These are phyloP conservation scores for Hoplostethus mediterraneus DNA, from an alignment of 2,797 vertebrate species.

Conservation along the genomic window DNA sequence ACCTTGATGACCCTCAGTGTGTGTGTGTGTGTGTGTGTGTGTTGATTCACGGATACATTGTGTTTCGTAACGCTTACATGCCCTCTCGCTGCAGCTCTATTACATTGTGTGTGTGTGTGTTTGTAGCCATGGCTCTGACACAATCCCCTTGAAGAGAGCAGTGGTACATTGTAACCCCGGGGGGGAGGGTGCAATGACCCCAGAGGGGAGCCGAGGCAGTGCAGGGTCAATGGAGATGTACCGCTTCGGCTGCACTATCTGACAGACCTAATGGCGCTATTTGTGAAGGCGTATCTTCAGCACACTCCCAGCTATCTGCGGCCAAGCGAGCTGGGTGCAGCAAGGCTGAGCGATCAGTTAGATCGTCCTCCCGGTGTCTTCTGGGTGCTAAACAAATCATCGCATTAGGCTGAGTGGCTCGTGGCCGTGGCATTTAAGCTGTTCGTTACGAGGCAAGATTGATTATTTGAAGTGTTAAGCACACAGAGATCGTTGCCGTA, in stretches of 20 bases:
- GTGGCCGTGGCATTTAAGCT: constrained; percentile 29
- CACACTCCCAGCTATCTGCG: constrained; percentile 54
- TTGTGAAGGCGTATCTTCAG: constrained; percentile 65
- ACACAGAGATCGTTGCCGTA: background rate
- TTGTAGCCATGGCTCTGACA: constrained; percentile 12
- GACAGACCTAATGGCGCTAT: constrained; percentile 77
- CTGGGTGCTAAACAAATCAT: constrained; percentile 54
- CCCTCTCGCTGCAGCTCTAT: background rate
- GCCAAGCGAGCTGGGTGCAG: constrained; percentile 43
- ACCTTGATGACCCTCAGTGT: constrained; percentile 16
- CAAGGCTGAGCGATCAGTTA: constrained; percentile 26
- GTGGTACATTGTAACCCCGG: constrained; percentile 53
- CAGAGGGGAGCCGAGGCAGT: constrained; percentile 50
- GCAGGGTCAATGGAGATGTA: constrained; percentile 76
- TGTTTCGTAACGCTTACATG: background rate
- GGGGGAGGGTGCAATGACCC: constrained; percentile 55
- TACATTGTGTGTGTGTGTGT: constrained; percentile 6
- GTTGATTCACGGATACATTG: background rate
- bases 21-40: constrained; percentile 20
- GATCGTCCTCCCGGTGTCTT: constrained; percentile 17
- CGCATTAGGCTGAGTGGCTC: constrained; percentile 44
- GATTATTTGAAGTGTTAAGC: constrained; percentile 25
- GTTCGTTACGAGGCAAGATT: constrained; percentile 28
- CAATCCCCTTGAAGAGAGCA: constrained; percentile 37
- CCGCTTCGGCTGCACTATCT: constrained; percentile 70